Base-by-base conservation (phyloP, 2,113 vertebrate species). In the Cochlearius cochlearius region DNA sequence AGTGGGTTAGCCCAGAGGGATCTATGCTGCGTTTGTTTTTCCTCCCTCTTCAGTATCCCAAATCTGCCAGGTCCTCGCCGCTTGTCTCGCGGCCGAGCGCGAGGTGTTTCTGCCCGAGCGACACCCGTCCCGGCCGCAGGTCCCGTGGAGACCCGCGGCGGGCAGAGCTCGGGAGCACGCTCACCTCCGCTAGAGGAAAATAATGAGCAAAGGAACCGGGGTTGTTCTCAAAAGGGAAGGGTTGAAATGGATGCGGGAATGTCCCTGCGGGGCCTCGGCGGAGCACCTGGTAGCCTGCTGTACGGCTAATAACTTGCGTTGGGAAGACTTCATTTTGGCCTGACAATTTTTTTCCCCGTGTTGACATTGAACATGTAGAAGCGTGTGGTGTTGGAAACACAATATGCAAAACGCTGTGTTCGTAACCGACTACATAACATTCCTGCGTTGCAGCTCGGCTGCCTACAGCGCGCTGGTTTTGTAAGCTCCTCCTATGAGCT, bases 341-440 rank as follows among this genome's bases (percentile, higher is more conserved):
- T 88, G 72, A 64, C 76, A 30, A 1, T 58, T 38, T 45, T 53
- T 47, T 53, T 32, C 82, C 55, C 80, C 73, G 11, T 52, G 83
- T 73, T 93, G 95, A 87, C 83, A 60, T 3, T 10, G 83, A 72
- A 45, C 96, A 2, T 87, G 97, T 90, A 64, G 94, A 23, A 96
- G 87, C 95, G 91, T 4, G 84, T 64, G 50, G 75, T 0, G 52
- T 92, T 95, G 90, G 94, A 81, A 77, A 93, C 36, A 32, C 69
- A 82, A 15, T 56, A 89, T 81, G 88, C 93, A 94, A 93, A 95
- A 11, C 86, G 6, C 73, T 1, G 69, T 9, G 13, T 92, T 76
- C 34, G 89, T 69, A 96, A 94, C 81, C 1, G 32, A 41, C 94
- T 91, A 21, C 92, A 38, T 77, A 80, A 53, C 91, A 69, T 97